Evolutionary conservation across 2,797 vertebrate genomes (phyloP).

Genomic region (Jordanella pulchra): DNA sequence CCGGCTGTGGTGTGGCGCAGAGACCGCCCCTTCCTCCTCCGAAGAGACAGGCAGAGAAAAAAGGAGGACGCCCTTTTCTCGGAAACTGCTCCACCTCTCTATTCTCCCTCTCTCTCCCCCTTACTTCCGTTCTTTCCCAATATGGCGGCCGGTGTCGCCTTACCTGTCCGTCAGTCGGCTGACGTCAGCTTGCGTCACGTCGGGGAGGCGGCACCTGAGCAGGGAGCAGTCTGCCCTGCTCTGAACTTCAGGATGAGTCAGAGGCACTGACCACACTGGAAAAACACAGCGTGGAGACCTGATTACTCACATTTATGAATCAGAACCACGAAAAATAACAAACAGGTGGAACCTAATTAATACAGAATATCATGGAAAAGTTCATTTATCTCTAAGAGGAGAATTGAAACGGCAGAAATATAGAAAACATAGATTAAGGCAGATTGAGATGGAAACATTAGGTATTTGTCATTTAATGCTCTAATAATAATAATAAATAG

Average conservation of each 20-base stretch:
- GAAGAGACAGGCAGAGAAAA: slow-evolving; percentile 30
- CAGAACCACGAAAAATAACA: background rate
- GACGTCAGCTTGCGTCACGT: slow-evolving; percentile 63
- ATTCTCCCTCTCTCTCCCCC: slow-evolving; percentile 22
- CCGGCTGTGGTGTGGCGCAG: slow-evolving; percentile 55
- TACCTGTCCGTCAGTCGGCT: slow-evolving; percentile 73
- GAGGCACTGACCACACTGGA: background rate
- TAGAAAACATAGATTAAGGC: too few relatives aligned
- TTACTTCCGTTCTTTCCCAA: slow-evolving; percentile 76
- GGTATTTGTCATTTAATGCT: too few relatives aligned
- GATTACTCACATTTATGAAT: background rate
- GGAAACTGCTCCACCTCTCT: slow-evolving; percentile 45
- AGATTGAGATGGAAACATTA: too few relatives aligned
- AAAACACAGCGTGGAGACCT: background rate
- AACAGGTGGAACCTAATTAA: too few relatives aligned
- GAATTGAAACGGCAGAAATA: too few relatives aligned
- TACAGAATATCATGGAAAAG: too few relatives aligned
- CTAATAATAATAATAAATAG: too few relatives aligned
- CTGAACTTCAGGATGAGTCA: background rate
- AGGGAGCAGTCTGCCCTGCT: background rate
- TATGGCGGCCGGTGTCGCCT: slow-evolving; percentile 76
- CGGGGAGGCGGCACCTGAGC: slow-evolving; percentile 35
- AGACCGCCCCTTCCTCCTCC: slow-evolving; percentile 67
- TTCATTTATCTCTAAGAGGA: too few relatives aligned
- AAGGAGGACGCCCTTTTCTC: slow-evolving; percentile 59